phyloP scores from a whole-genome alignment of 2,113 vertebrate genomes.

The Taxidea taxus region DNA sequence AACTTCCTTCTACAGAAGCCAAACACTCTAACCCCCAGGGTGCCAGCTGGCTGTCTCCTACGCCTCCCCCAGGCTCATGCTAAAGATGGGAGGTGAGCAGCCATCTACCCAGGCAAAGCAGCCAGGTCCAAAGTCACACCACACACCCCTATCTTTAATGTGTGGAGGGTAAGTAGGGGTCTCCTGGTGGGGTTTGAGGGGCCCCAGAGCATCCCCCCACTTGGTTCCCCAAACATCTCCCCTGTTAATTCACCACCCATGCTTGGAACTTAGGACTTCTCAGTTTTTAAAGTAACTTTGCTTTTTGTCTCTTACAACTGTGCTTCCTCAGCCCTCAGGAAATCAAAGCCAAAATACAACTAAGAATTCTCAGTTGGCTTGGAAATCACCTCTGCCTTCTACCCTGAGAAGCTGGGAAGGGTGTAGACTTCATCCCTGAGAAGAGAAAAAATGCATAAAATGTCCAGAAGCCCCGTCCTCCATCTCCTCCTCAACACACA shows the following conservation, averaged over 20 bases:
- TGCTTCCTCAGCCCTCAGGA: background rate
- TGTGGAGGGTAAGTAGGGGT: background rate
- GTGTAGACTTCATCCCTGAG: constrained; percentile 12
- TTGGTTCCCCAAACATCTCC: background rate
- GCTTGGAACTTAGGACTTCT: background rate
- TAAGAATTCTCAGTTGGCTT: background rate
- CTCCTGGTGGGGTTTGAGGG: background rate
- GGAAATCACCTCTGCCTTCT: background rate
- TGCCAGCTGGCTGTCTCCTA: background rate
- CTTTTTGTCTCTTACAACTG: background rate
- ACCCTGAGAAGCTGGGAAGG: background rate
- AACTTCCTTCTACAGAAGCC: constrained; percentile 38
- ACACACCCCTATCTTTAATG: background rate
- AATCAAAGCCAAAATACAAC: background rate
- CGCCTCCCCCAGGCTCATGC: background rate
- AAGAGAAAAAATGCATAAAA: background rate
- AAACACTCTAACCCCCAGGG: background rate
- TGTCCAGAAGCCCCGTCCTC: background rate
- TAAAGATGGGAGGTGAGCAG: background rate
- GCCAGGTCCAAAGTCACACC: background rate
- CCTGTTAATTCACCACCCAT: background rate
- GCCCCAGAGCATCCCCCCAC: background rate
- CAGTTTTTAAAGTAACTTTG: background rate
- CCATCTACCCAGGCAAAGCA: background rate
- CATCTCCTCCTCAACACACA: background rate